A percentile compares a stretch with the other conserved stretches of the same genome.
phyloP scores from a whole-genome alignment of 2,113 vertebrate genomes.

The Actenoides lindsayi region DNA sequence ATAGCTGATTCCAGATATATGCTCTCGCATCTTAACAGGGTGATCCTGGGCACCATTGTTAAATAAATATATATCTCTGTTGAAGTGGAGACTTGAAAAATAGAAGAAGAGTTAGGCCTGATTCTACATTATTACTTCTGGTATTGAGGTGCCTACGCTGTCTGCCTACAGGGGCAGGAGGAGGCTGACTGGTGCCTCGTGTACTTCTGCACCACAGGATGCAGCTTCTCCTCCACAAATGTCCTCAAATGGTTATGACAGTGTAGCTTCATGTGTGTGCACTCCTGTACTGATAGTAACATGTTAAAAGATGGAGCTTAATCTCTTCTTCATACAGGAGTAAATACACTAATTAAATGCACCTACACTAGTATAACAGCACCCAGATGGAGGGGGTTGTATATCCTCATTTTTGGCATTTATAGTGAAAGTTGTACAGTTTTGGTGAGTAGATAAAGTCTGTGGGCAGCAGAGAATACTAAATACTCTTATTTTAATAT shows the following conservation, averaged over 20 bases:
- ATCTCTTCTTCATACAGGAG: background rate
- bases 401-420: background rate
- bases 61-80: background rate
- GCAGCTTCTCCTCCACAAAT: background rate
- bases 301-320: background rate
- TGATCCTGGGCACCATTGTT: background rate
- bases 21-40: background rate
- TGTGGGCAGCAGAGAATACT: background rate
- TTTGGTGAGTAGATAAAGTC: background rate
- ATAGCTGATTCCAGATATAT: background rate
- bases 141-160: background rate
- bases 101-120: background rate
- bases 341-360: background rate
- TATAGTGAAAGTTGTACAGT: background rate
- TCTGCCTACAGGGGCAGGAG: background rate
- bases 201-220: background rate
- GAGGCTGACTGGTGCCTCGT: background rate
- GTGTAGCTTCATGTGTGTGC: background rate
- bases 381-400: background rate
- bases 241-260: background rate
- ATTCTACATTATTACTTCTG: background rate
- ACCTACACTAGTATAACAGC: background rate
- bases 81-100: background rate
- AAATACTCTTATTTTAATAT: background rate
- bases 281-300: background rate